Evolutionary conservation across 2,797 vertebrate genomes (phyloP).

Genomic region (Neosilurus mollespiculum): DNA sequence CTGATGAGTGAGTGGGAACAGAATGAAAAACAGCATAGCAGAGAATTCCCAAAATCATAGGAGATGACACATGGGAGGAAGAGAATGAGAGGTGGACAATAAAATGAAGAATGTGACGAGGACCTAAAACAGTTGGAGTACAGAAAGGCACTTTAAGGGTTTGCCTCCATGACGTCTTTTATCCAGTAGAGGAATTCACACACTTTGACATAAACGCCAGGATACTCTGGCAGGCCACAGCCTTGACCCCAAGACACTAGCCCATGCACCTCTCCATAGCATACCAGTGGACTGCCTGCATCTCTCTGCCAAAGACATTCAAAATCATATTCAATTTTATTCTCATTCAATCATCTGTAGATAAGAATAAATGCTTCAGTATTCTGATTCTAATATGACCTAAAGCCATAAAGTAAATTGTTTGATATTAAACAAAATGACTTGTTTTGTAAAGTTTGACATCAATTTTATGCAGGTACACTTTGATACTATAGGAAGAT

Average conservation of each 20-base stretch:
- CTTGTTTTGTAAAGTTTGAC: background rate
- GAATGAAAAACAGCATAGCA: background rate
- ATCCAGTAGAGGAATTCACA: slow-evolving; percentile 81
- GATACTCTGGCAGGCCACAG: slow-evolving; percentile 70
- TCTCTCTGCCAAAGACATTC: slow-evolving; percentile 70
- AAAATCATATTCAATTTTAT: background rate
- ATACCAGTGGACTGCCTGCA: slow-evolving; percentile 83
- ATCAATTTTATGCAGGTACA: slow-evolving; percentile 1
- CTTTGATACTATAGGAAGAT: background rate
- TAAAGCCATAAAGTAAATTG: too few relatives aligned
- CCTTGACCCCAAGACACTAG: slow-evolving; percentile 84
- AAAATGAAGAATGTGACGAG: background rate
- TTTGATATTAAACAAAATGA: background rate
- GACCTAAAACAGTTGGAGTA: background rate
- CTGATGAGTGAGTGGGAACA: background rate
- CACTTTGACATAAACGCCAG: slow-evolving; percentile 81
- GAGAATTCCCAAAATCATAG: background rate
- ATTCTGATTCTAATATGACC: background rate
- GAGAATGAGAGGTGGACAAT: background rate
- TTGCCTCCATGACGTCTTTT: slow-evolving; percentile 56
- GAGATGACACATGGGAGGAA: background rate
- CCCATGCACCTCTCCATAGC: slow-evolving; percentile 73
- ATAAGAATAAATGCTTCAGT: background rate
- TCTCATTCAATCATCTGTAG: background rate
- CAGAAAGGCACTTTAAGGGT: slow-evolving; percentile 58